These are phyloP conservation scores for Coregonus clupeaformis DNA, from an alignment of 2,113 vertebrate species.

Conservation along the genomic window DNA sequence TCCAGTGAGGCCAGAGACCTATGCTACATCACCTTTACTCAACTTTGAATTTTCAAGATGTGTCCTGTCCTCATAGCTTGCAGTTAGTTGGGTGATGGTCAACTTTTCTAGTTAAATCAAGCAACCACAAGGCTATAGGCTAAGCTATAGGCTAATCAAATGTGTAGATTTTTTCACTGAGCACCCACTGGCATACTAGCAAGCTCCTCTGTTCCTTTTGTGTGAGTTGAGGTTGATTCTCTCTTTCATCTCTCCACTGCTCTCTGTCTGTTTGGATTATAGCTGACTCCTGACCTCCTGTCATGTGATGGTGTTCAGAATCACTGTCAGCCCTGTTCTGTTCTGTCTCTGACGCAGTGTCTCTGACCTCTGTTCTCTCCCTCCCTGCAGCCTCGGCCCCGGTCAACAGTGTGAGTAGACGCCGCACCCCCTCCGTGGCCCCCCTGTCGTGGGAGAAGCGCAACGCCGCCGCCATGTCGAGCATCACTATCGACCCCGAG, in stretches of 20 bases:
- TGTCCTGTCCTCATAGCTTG: too few species aligned
- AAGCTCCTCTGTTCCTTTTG: neutral
- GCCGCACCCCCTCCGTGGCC: constrained; percentile 63
- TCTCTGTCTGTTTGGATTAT: neutral
- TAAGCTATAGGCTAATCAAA: too few species aligned
- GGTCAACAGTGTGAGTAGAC: constrained; percentile 78
- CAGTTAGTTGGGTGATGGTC: too few species aligned
- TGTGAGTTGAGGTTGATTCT: neutral
- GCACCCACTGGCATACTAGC: too few species aligned
- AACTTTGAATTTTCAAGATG: too few species aligned
- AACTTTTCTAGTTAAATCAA: too few species aligned
- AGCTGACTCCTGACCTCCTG: neutral
- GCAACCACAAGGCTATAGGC: too few species aligned
- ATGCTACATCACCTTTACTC: too few species aligned
- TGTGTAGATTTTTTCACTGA: too few species aligned
- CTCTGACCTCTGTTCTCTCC: constrained; percentile 13
- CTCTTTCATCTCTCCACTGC: neutral
- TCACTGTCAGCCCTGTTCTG: neutral
- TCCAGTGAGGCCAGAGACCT: too few species aligned
- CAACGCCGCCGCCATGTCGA: constrained; percentile 85
- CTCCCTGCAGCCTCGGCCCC: constrained; percentile 80
- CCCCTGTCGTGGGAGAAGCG: constrained; percentile 70
- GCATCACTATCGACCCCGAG: constrained; percentile 97
- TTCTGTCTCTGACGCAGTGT: neutral
- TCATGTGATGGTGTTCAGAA: neutral